phyloP scores from a whole-genome alignment of 2,797 vertebrate genomes.

The Cottoperca gobio region DNA sequence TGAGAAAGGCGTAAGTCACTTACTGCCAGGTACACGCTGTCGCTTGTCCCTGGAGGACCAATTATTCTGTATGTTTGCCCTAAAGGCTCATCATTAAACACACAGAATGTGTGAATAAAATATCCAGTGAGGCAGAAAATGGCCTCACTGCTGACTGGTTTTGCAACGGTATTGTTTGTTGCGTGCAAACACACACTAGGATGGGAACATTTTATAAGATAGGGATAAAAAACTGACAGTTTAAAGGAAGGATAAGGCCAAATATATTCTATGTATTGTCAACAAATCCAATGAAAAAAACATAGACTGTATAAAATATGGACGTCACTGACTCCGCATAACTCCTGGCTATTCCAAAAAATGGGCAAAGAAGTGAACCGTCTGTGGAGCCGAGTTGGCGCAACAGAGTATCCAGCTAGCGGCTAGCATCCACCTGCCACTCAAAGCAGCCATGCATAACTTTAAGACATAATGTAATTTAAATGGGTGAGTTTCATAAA shows the following conservation, averaged over 20 bases:
- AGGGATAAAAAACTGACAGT: conserved; percentile 14
- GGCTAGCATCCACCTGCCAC: too few species aligned
- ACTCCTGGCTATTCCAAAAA: too few species aligned
- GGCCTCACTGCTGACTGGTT: conserved; percentile 38
- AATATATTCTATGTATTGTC: background rate
- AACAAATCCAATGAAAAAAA: background rate
- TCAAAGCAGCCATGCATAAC: too few species aligned
- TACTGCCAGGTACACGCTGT: conserved; percentile 41
- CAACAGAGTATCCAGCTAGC: too few species aligned
- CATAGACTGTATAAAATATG: too few species aligned
- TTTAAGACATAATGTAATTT: too few species aligned
- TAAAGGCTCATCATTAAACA: conserved; percentile 67
- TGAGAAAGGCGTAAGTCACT: conserved; percentile 64
- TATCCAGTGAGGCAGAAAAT: conserved; percentile 50
- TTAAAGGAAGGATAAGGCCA: background rate
- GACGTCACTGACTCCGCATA: too few species aligned
- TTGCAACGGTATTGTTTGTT: conserved; percentile 21
- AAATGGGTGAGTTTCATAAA: too few species aligned
- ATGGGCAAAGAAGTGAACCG: too few species aligned
- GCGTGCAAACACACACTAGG: conserved; percentile 6
- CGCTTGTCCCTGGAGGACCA: conserved; percentile 75
- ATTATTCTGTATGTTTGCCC: conserved; percentile 80
- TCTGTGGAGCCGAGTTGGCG: too few species aligned
- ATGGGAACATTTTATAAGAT: background rate
- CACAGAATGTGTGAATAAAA: conserved; percentile 59